Percentiles rank a stretch among this genome's conserved stretches.
These are phyloP conservation scores for Lipophrys pholis DNA, from an alignment of 2,113 vertebrate genomes.

Conservation along the genomic window DNA sequence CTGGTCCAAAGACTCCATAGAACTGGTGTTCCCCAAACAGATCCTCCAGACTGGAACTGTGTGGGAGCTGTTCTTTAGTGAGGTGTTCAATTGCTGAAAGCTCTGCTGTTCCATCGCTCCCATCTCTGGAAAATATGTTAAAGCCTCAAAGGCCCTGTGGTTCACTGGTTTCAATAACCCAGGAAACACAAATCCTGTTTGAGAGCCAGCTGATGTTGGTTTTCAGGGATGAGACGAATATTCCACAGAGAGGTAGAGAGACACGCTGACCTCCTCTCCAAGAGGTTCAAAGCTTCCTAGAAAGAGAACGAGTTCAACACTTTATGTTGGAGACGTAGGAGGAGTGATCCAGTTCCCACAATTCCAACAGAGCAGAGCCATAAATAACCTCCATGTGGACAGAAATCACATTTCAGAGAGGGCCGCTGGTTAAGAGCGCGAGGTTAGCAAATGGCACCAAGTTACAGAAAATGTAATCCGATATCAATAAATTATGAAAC, in stretches of 20 bases:
- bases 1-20: slow-evolving; percentile 26
- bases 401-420: slow-evolving; percentile 26
- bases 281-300: too few species aligned
- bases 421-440: slow-evolving; percentile 12
- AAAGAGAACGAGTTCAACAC: slow-evolving; percentile 36
- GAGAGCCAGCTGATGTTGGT: slow-evolving; percentile 50
- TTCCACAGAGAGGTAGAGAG: slow-evolving; percentile 19
- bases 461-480: slow-evolving; percentile 55
- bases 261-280: slow-evolving; percentile 34
- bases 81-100: slow-evolving; percentile 59
- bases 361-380: neutral
- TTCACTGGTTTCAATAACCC: slow-evolving; percentile 65
- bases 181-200: slow-evolving; percentile 59
- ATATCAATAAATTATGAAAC: slow-evolving; percentile 71
- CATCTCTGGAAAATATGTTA: slow-evolving; percentile 60
- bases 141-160: slow-evolving; percentile 50
- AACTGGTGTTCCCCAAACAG: slow-evolving; percentile 37
- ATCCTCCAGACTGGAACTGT: slow-evolving; percentile 30
- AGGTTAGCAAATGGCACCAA: slow-evolving; percentile 29
- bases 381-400: slow-evolving; percentile 33
- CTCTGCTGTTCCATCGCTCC: slow-evolving; percentile 28
- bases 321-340: slow-evolving; percentile 32
- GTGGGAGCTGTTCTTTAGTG: slow-evolving; percentile 40
- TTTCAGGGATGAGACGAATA: slow-evolving; percentile 42
- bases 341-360: slow-evolving; percentile 25